These are phyloP conservation scores for Lampris incognitus DNA, from an alignment of 2,113 vertebrate genomes.

Conservation along the genomic window DNA sequence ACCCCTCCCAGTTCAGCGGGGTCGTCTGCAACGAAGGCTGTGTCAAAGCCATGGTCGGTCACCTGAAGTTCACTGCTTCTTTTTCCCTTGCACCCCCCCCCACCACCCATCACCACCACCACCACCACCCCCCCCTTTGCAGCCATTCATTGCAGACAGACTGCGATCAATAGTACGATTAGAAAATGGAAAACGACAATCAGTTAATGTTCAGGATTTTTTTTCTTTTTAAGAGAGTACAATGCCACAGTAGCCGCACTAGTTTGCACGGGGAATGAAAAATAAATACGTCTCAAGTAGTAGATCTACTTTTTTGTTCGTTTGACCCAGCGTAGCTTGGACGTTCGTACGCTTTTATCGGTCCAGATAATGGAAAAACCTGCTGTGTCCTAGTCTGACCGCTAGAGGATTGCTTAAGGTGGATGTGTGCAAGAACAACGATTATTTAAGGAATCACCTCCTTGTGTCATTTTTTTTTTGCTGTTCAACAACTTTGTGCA, in stretches of 20 bases:
- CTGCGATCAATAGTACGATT: slow-evolving; percentile 84
- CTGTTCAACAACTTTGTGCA: slow-evolving; percentile 42
- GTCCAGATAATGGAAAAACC: slow-evolving; percentile 72
- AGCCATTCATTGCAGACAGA: slow-evolving; percentile 89
- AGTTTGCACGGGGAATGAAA: not conserved
- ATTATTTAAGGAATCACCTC: slow-evolving; percentile 64
- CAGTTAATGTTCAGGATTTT: slow-evolving; percentile 7
- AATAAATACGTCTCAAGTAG: not conserved
- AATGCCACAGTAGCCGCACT: not conserved
- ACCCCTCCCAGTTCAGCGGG: slow-evolving; percentile 78
- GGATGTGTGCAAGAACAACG: slow-evolving; percentile 59
- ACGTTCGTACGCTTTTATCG: slow-evolving; percentile 79
- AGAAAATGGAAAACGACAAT: slow-evolving; percentile 57
- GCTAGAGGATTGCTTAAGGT: slow-evolving; percentile 80
- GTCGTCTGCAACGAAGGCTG: slow-evolving; percentile 81
- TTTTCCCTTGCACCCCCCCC: slow-evolving; percentile 31
- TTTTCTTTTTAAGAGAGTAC: not conserved
- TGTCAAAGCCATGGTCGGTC: slow-evolving; percentile 93
- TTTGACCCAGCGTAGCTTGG: slow-evolving; percentile 79
- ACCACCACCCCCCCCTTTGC: slow-evolving; percentile 78
- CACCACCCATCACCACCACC: not conserved
- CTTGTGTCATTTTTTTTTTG: slow-evolving; percentile 56
- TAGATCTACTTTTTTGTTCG: slow-evolving; percentile 62
- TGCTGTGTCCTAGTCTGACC: slow-evolving; percentile 78
- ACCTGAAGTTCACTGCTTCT: slow-evolving; percentile 95